Conservation (phyloP, 2,797 vertebrate species). For the Picus viridis region DNA sequence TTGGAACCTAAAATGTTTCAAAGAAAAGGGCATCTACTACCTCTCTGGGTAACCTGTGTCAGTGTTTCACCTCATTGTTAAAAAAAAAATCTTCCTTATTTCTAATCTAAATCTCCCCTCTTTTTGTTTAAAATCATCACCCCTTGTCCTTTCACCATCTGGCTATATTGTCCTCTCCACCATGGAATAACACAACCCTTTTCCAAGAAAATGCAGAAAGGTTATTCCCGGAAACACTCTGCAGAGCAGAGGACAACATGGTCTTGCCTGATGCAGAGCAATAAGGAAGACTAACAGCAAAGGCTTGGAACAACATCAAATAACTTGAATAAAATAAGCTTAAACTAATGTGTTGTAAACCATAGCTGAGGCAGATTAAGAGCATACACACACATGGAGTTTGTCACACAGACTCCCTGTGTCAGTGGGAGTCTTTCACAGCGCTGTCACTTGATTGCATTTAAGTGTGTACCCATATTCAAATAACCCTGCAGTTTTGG, state of each 20-base stretch:
- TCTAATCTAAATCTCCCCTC: neutral
- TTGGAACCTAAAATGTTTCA: neutral
- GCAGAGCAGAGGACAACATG: neutral
- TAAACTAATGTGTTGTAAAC: neutral
- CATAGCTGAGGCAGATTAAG: neutral
- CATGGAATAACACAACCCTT: neutral
- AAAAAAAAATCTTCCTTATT: neutral
- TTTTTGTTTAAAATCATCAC: neutral
- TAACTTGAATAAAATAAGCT: neutral
- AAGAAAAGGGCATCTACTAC: neutral
- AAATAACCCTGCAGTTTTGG: neutral
- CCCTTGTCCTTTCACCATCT: neutral
- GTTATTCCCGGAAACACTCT: neutral
- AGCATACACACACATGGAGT: neutral
- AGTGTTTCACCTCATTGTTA: neutral
- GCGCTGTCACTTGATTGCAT: neutral
- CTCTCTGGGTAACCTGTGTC: neutral
- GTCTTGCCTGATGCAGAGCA: neutral
- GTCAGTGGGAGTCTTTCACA: neutral
- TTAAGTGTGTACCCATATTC: neutral
- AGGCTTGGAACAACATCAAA: neutral
- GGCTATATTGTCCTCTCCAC: neutral
- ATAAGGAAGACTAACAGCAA: neutral
- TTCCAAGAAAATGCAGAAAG: neutral
- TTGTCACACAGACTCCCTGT: neutral